These are phyloP conservation scores for Damaliscus lunatus DNA, from an alignment of 2,113 vertebrate species.

Conservation along the genomic window DNA sequence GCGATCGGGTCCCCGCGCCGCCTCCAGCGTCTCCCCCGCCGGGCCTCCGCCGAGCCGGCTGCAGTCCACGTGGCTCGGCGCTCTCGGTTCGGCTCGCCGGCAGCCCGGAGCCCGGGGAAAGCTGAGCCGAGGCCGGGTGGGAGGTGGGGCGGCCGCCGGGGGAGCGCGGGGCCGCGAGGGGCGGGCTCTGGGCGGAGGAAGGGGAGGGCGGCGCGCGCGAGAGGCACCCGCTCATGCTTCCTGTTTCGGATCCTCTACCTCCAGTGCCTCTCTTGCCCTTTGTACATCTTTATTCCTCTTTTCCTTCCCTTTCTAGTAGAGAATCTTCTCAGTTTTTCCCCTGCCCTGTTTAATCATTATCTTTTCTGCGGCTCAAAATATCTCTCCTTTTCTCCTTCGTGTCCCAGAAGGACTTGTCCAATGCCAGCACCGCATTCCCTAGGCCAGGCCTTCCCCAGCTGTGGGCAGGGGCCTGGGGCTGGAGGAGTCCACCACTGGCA, in stretches of 20 bases:
- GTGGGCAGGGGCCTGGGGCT: not conserved
- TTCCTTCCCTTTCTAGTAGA: too few species aligned
- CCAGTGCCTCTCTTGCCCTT: not conserved
- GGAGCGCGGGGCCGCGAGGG: not conserved
- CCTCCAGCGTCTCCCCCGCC: not conserved
- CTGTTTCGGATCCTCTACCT: not conserved
- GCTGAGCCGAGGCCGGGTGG: not conserved
- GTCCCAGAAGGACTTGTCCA: not conserved
- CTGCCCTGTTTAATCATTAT: not conserved
- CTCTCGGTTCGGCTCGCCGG: constrained; percentile 53
- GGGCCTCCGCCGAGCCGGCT: not conserved
- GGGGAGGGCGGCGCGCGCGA: constrained; percentile 11
- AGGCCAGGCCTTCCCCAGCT: not conserved
- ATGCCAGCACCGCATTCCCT: too few species aligned
- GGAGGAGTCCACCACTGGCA: not conserved
- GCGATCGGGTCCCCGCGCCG: not conserved
- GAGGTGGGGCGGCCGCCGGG: not conserved
- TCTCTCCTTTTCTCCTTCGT: not conserved
- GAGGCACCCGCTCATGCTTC: not conserved
- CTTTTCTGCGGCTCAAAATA: not conserved
- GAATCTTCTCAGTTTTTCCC: too few species aligned
- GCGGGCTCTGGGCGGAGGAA: constrained; percentile 62
- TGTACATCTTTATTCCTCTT: not conserved
- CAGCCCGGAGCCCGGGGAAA: constrained; percentile 16
- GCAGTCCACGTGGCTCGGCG: constrained; percentile 74